phyloP scores from a whole-genome alignment of 2,797 vertebrate genomes.

The Gorsachius magnificus region DNA sequence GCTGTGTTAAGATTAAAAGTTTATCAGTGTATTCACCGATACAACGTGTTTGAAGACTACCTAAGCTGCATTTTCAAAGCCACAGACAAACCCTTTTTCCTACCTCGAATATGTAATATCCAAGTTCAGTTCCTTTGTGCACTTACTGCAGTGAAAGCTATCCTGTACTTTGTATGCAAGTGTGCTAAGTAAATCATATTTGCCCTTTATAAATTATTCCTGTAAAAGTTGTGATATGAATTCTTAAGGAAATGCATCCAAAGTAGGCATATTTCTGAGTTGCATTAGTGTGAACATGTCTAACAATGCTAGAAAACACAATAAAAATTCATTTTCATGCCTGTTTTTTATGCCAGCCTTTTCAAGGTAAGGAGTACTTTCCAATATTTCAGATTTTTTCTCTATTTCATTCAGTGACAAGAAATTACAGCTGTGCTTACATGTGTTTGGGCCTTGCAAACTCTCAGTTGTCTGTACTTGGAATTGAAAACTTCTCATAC shows the following conservation, averaged over 20 bases:
- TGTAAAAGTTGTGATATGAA: not conserved
- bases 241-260: not conserved
- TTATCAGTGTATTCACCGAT: slow-evolving; percentile 12
- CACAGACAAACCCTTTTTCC: not conserved
- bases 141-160: not conserved
- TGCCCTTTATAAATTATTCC: not conserved
- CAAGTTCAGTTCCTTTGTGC: not conserved
- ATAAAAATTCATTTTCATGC: not conserved
- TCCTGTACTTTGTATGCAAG: not conserved
- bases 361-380: not conserved
- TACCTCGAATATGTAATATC: not conserved
- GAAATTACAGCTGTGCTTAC: not conserved
- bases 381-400: not conserved
- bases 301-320: not conserved
- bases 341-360: not conserved
- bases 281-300: not conserved
- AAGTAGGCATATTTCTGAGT: not conserved
- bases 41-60: not conserved
- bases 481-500: not conserved
- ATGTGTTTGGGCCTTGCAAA: not conserved
- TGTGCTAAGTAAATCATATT: not conserved
- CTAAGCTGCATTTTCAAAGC: not conserved
- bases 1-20: not conserved
- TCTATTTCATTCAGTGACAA: not conserved
- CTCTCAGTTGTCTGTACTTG: not conserved